Evolutionary conservation across 1,140 invertebrate species (phyloP).

Genomic region (Drosophila lacertosa): DNA sequence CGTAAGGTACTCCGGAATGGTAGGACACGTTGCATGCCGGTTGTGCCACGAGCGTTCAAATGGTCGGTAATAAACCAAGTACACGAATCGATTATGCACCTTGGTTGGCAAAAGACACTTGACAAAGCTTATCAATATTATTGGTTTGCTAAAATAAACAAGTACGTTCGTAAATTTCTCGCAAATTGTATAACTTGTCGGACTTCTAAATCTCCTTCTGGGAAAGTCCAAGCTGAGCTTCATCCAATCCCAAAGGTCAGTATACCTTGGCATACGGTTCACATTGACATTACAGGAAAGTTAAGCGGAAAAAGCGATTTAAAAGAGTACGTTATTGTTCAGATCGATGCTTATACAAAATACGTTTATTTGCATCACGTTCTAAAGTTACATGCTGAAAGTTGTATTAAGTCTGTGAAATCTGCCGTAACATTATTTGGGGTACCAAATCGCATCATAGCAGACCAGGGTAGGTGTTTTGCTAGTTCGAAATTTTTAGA

Average conservation of each 20-base stretch:
- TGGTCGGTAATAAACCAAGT: conserved; percentile 74
- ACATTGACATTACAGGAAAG: conserved; percentile 13
- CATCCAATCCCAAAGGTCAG: conserved; percentile 52
- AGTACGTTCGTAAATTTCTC: conserved; percentile 66
- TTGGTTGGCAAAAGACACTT: conserved; percentile 66
- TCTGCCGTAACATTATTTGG: neutral
- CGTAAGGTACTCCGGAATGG: conserved; percentile 48
- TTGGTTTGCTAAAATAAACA: conserved; percentile 59
- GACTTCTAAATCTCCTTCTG: conserved; percentile 29
- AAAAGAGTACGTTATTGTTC: conserved; percentile 1
- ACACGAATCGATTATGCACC: conserved; percentile 59
- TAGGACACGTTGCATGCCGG: conserved; percentile 59
- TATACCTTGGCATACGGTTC: conserved; percentile 22
- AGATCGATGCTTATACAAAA: conserved; percentile 11
- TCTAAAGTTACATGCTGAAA: conserved; percentile 5
- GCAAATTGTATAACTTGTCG: conserved; percentile 64
- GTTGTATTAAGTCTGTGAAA: neutral
- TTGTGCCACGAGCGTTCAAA: conserved; percentile 60
- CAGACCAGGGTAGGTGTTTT: conserved; percentile 4
- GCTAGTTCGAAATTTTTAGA: no score
- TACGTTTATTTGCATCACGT: conserved; percentile 8
- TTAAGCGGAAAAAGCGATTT: neutral
- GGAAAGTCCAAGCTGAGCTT: conserved; percentile 54
- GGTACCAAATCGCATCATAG: neutral
- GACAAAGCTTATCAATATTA: conserved; percentile 55